These are phyloP conservation scores for Macrosteles quadrilineatus DNA, from an alignment of 1,140 invertebrate genomes.

Conservation along the genomic window DNA sequence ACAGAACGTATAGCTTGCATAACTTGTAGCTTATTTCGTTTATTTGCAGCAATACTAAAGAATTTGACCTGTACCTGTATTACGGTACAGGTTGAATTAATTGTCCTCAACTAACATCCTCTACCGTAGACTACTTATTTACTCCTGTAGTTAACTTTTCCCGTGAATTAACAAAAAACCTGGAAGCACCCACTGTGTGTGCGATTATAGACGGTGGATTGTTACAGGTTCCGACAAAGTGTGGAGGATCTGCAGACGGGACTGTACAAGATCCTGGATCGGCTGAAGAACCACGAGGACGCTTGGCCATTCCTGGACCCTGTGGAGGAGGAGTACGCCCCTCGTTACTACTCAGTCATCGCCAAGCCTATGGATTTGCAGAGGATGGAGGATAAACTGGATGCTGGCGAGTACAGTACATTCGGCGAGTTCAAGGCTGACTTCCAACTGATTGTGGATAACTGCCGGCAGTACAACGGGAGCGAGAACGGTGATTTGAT, in stretches of 20 bases:
- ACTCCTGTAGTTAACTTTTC: no score
- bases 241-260: conserved; percentile 83
- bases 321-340: conserved; percentile 88
- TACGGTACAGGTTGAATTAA: no score
- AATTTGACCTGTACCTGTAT: no score
- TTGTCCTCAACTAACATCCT: no score
- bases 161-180: not conserved
- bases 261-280: conserved; percentile 86
- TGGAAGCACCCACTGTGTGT: conserved; percentile 7
- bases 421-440: conserved; percentile 81
- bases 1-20: no score
- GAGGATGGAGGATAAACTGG: conserved; percentile 85
- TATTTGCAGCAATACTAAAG: no score
- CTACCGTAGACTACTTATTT: no score
- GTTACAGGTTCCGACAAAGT: conserved; percentile 68
- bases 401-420: conserved; percentile 75
- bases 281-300: conserved; percentile 81
- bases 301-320: conserved; percentile 91
- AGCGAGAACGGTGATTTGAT: conserved; percentile 91
- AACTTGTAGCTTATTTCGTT: no score
- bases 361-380: conserved; percentile 83
- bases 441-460: conserved; percentile 88
- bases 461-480: conserved; percentile 89
- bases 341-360: conserved; percentile 79
- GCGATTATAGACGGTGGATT: conserved; percentile 30